Conservation (phyloP, 2,888 invertebrate genomes). For the Panopea generosa region DNA sequence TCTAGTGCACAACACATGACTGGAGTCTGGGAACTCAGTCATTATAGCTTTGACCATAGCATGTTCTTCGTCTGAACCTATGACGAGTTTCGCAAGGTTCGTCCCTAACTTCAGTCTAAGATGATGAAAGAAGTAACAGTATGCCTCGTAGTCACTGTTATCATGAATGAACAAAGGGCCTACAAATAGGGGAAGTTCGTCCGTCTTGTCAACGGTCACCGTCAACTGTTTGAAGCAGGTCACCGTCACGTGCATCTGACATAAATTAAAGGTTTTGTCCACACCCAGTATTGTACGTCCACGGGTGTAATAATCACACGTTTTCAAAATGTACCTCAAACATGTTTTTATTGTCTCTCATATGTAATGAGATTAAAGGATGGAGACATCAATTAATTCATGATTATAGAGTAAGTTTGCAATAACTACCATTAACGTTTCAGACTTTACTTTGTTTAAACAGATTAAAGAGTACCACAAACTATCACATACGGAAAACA, state of each 20-base stretch:
- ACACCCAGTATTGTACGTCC: constrained; percentile 38
- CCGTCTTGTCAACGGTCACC: constrained; percentile 17
- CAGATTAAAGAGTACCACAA: too few relatives aligned
- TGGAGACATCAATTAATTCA: too few relatives aligned
- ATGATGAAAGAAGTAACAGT: constrained; percentile 36
- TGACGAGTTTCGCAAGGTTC: too few relatives aligned
- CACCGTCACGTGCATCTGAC: constrained; percentile 48
- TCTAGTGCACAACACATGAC: constrained; percentile 27
- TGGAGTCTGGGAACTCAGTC: constrained; percentile 20
- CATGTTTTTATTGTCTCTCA: too few relatives aligned
- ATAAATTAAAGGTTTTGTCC: constrained; percentile 48
- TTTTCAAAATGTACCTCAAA: too few relatives aligned
- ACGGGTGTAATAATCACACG: too few relatives aligned
- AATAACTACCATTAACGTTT: too few relatives aligned
- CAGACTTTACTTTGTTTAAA: too few relatives aligned
- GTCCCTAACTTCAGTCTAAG: too few relatives aligned
- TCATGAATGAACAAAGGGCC: constrained; percentile 55
- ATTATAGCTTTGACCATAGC: constrained; percentile 22
- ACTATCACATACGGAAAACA: too few relatives aligned
- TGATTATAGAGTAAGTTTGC: too few relatives aligned
- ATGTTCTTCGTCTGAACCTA: constrained; percentile 29
- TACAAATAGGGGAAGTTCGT: constrained; percentile 44
- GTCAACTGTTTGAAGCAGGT: constrained; percentile 45
- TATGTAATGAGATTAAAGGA: too few relatives aligned
- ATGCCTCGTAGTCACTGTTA: constrained; percentile 52